Evolutionary conservation across 2,888 invertebrate genomes (phyloP), one percentile per base, ranked within the genome.

Genomic region (Synergus japonicus): DNA sequence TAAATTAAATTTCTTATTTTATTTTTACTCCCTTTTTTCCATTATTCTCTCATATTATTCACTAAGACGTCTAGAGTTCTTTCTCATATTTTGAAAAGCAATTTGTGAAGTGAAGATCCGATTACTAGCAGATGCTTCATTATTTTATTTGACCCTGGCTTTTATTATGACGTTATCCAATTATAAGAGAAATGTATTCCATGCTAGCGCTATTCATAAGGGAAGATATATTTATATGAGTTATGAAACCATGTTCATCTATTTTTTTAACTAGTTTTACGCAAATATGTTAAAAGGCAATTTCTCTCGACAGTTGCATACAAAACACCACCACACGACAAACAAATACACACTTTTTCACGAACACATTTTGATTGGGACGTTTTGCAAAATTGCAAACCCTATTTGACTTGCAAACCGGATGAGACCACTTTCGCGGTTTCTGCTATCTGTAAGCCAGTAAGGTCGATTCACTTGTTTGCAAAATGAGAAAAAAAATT

Each of bases 331-430:
- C 4, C 8, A 73, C 41, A 58, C 37, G 10, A 4, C 37, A 7
- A 54, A 54, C 12, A 54, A 73, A 73, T 73, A 54, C 54, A 54
- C 54, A 73, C n/a, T 73, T 54, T 58, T 73, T 73, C 54, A 58
- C 73, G 54, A 58, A 49, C 69, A 73, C 15, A 49, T 37, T 73
- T 41, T 54, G 54, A 73, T 58, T 73, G 73, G 54, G 37, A 37
- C 37, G 12, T 18, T 54, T 73, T 37, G 73, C 54, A 10, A 49
- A 73, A 73, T 73, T 41, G 37, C 49, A 73, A 29, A 49, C 9
- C 37, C 49, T 54, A 54, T 73, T 73, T 73, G 73, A 73, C 54
- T 73, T 73, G 73, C 73, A 73, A 73, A 73, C n/a, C 54, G 73
- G 69, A 69, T 69, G 69, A 69, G 49, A 49, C 29, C 69, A 69